phyloP scores from a whole-genome alignment of 2,888 invertebrate species.

The Pheosia tremula region DNA sequence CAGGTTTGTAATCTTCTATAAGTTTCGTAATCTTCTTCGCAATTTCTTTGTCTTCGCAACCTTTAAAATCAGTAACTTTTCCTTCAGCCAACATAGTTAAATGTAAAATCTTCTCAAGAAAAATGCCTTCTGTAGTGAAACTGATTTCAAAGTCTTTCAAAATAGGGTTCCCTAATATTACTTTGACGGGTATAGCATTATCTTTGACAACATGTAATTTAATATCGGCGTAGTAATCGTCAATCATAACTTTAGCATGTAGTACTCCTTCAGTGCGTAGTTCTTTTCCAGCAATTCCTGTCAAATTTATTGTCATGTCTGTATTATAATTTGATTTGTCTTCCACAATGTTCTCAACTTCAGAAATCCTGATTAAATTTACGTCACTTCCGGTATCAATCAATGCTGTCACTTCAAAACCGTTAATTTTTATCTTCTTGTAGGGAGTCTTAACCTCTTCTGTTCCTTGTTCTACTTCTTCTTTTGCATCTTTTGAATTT shows the following conservation, averaged over 20 bases:
- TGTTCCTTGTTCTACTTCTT: no score
- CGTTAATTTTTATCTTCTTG: slow-evolving; percentile 6
- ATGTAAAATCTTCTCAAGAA: slow-evolving; percentile 14
- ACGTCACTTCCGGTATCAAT: slow-evolving; percentile 31
- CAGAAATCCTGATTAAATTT: slow-evolving; percentile 20
- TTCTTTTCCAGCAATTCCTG: slow-evolving; percentile 21
- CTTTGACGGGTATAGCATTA: slow-evolving; percentile 18
- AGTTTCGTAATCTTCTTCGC: slow-evolving; percentile 1
- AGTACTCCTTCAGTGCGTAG: slow-evolving; percentile 21
- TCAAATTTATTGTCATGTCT: neutral
- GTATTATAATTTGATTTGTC: neutral
- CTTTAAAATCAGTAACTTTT: slow-evolving; percentile 5
- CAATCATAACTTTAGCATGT: slow-evolving; percentile 21
- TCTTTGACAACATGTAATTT: slow-evolving; percentile 26
- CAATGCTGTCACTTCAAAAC: neutral
- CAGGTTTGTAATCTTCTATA: slow-evolving; percentile 5
- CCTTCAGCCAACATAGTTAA: slow-evolving; percentile 15
- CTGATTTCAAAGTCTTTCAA: slow-evolving; percentile 25
- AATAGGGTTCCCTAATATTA: slow-evolving; percentile 29
- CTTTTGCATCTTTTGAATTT: neutral
- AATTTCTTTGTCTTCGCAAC: slow-evolving; percentile 4
- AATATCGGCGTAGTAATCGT: slow-evolving; percentile 9
- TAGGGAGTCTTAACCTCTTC: no score
- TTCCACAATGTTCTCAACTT: slow-evolving; percentile 10
- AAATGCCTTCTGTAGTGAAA: slow-evolving; percentile 13